Base-by-base conservation (phyloP, 2,113 vertebrate species). In the Parotia lawesii region DNA sequence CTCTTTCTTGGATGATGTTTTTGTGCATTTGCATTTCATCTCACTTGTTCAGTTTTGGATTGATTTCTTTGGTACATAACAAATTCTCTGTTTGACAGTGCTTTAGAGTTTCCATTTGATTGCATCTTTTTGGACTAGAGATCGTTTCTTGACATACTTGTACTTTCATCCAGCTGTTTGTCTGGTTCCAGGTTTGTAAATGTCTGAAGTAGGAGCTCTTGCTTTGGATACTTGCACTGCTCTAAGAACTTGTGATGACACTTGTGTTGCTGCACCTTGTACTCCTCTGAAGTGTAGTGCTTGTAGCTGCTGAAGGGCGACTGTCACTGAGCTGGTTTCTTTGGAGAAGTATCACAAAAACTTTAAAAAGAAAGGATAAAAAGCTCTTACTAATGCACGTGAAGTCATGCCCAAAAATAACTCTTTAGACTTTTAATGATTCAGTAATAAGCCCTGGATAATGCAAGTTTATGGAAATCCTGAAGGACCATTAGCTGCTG, bases 181-280 rank as follows among this genome's bases (percentile, higher is more conserved):
- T 85, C 33, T 95, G 74, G 51, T 92, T 94, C 67, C 65, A 60
- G 45, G 73, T 86, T 95, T 94, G 67, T 85, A 70, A 72, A 38
- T 44, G 20, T 89, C 65, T 16, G 6, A 78, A 85, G 48, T 33
- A 62, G 72, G n/a, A 93, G 79, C 78, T 91, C 38, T 75, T 95
- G 85, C 51, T 61, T 94, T 79, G 71, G 27, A 20, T 92, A 21
- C 9, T 79, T 71, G 40, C 12, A 12, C 6, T 86, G 27, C 79
- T 83, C 48, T 45, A 15, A 62, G 75, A 82, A 72, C 57, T 67
- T 91, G 45, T 62, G 73, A 15, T 74, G 85, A 56, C 31, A 50
- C 77, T 78, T 83, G 61, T 27, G 57, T 17, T 89, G 60, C 45
- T 82, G 66, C 42, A 51, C 17, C 28, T 65, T 58, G 3, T n/a